Evolutionary conservation across 2,113 vertebrate genomes (phyloP), one percentile per base, ranked within the genome.

Genomic region (Protomyctophum bolini): DNA sequence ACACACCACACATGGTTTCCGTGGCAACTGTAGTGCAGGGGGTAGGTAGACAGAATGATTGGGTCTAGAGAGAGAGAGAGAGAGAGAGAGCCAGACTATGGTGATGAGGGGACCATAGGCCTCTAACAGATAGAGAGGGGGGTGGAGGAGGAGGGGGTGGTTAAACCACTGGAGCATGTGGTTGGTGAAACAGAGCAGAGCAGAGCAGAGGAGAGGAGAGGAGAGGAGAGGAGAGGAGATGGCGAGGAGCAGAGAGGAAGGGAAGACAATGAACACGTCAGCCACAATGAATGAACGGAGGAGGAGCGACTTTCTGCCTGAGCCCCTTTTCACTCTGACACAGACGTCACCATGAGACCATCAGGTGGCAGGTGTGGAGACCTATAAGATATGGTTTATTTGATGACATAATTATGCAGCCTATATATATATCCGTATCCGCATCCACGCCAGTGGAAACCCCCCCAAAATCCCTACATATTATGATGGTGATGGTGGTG

Each of bases 21-120:
- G 70, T 91, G 83, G 92, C 80, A 94, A 92, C 92, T 76, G 77
- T 76, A 73, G 86, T 88, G 84, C 70, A 78, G 81, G 81, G 83
- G 86, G 83, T 82, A 87, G 90, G 84, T 68, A 58, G 81, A 83
- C 70, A 58, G 81, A 82, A 91, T 89, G 85, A 92, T 92, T 90
- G 65, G 88, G 91, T 90, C 82, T 85, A 69, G 65, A 11, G 21
- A 21, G 21, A 21, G 76, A 59, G 64, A n/a, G n/a, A n/a, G n/a
- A 56, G 28, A 10, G 49, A 86, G 84, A 73, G 54, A 84, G 77
- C 77, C 83, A 82, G 81, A 87, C 85, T 76, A 49, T 83, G 79
- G 73, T 80, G 87, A 87, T 79, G 80, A 77, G 79, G 77, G 81
- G 86, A 80, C 29, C 9, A 41, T n/a, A 85, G 85, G 71, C 79